Evolutionary conservation across 2,113 vertebrate genomes (phyloP).

Genomic region (Castor canadensis): DNA sequence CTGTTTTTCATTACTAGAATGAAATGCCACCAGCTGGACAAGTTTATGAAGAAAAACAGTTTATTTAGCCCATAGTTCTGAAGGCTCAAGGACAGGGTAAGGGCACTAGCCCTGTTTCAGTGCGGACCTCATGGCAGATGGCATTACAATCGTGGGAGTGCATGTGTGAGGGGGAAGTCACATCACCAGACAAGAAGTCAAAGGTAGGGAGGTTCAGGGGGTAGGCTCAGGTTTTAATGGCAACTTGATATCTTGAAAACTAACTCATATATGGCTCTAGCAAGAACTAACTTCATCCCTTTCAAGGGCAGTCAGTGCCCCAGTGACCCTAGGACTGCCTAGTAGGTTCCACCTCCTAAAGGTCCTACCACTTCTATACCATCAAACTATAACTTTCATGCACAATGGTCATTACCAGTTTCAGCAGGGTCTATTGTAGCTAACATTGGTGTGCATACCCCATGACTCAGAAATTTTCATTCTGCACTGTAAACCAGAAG

Average conservation of each 20-base stretch:
- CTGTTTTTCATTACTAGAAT: background rate
- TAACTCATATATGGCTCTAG: background rate
- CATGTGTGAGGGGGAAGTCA: background rate
- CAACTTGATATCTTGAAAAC: background rate
- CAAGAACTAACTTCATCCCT: background rate
- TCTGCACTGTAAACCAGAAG: background rate
- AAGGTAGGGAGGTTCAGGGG: background rate
- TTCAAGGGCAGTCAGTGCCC: background rate
- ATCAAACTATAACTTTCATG: background rate
- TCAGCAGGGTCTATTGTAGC: background rate
- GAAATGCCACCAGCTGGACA: background rate
- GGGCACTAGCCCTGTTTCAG: background rate
- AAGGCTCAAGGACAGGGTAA: background rate
- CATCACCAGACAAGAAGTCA: background rate
- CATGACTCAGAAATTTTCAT: background rate
- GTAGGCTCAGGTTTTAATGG: background rate
- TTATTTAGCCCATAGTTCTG: background rate
- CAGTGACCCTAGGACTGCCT: background rate
- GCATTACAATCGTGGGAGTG: rapidly evolving
- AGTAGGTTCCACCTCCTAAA: background rate
- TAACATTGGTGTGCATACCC: background rate
- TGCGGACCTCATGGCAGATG: too few relatives aligned
- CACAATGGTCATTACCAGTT: background rate
- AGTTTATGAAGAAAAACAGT: background rate
- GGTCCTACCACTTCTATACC: background rate